phyloP scores from a whole-genome alignment of 2,888 invertebrate genomes.

The Pseudolycoriella hygida region DNA sequence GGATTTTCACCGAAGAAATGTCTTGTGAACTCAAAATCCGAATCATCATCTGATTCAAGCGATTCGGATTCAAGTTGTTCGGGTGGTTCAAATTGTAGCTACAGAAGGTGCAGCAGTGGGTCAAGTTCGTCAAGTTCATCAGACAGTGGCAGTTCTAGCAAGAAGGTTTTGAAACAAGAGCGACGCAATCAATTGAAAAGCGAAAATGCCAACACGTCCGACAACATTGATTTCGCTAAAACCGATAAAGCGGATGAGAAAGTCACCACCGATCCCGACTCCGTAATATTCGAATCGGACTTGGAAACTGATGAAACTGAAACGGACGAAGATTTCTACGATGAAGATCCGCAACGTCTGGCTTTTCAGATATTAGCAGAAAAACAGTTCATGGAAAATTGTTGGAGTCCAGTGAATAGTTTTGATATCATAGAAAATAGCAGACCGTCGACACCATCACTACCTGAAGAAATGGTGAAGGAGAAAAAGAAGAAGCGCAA shows the following conservation, averaged over 20 bases:
- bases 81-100: conserved; percentile 70
- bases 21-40: conserved; percentile 32
- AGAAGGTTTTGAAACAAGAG: conserved; percentile 20
- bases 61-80: conserved; percentile 64
- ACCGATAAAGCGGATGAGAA: conserved; percentile 23
- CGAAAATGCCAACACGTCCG: conserved; percentile 17
- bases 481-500: conserved; percentile 46
- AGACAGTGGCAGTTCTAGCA: conserved; percentile 26
- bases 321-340: conserved; percentile 78
- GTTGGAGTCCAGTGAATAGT: conserved; percentile 41
- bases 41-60: conserved; percentile 60
- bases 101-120: conserved; percentile 49
- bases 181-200: conserved; percentile 14
- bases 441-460: conserved; percentile 43
- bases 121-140: conserved; percentile 39
- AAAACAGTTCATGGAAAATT: conserved; percentile 47
- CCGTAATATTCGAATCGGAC: conserved; percentile 60
- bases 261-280: conserved; percentile 30
- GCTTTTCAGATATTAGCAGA: conserved; percentile 56
- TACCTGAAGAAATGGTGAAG: conserved; percentile 28
- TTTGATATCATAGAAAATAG: conserved; percentile 42
- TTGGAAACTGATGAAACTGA: conserved; percentile 71
- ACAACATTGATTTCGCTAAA: conserved; percentile 26
- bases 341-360: conserved; percentile 58
- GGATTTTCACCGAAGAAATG: conserved; percentile 7